Percentiles rank a stretch among this genome's conserved stretches.
Evolutionary conservation across 2,888 invertebrate genomes (phyloP).

Genomic region (Maniola hyperantus): DNA sequence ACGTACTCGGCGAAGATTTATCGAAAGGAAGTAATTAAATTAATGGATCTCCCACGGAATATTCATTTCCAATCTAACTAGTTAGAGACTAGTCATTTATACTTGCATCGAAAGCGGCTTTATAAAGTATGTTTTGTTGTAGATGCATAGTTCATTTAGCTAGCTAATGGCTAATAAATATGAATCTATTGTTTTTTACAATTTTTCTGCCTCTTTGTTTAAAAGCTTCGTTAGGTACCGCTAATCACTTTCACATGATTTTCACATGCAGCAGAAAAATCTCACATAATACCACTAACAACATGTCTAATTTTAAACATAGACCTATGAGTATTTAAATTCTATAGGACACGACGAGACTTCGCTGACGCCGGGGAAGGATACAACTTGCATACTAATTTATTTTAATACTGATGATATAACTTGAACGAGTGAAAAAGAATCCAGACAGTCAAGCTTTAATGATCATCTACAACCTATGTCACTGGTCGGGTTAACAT

Average conservation of each 20-base stretch:
- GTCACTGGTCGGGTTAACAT: constrained; percentile 49
- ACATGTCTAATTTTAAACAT: constrained; percentile 27
- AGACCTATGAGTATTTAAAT: constrained; percentile 56
- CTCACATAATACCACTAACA: constrained; percentile 31
- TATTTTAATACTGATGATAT: constrained; percentile 50
- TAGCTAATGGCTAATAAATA: constrained; percentile 9
- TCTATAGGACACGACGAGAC: constrained; percentile 64
- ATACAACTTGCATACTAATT: constrained; percentile 69
- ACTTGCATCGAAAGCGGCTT: constrained; percentile 4
- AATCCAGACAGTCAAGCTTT: constrained; percentile 39
- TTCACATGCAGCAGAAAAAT: constrained; percentile 9
- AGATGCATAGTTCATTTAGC: constrained; percentile 11
- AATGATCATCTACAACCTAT: constrained; percentile 42
- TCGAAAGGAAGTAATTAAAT: constrained; percentile 10
- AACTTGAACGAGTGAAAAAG: constrained; percentile 55
- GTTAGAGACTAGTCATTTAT: background rate
- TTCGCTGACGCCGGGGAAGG: constrained; percentile 60
- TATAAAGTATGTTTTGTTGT: background rate
- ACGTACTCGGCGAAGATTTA: constrained; percentile 5
- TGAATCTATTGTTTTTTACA: constrained; percentile 9
- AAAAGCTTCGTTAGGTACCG: background rate
- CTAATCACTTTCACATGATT: constrained; percentile 18
- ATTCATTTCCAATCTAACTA: background rate
- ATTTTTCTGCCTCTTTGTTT: constrained; percentile 4
- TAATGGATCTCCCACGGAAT: constrained; percentile 12